Evolutionary conservation across 2,113 vertebrate genomes (phyloP), one percentile per base, ranked within the genome.

Genomic region (Sturnira hondurensis): DNA sequence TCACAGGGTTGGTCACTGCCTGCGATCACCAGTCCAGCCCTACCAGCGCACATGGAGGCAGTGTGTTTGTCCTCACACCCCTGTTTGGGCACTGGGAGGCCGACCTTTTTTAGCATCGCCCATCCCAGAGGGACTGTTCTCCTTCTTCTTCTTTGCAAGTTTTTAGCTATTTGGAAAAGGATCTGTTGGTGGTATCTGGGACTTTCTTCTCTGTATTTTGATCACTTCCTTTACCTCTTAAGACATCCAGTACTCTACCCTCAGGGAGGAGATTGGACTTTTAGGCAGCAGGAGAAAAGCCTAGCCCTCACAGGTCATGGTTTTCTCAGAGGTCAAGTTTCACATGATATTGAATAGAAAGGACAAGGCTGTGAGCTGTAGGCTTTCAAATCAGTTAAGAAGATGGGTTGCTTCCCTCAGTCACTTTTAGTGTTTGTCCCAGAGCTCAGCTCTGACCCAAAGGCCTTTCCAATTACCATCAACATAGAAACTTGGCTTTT

Each of bases 391-490:
- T 17, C 50, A 24, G 36, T 8, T 2, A 11, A 47, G 52, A 86
- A 45, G 28, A 31, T 11, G 45, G 3, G 15, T 7, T 16, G 13
- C 31, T 22, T 38, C 36, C 58, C 41, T 6, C 68, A 28, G 9
- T 63, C 26, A 1, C 41, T 54, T 63, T 3, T 28, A 41, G 68
- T 33, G 43, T 36, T 38, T 38, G 36, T 36, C 22, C 14, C 15
- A 14, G 67, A 54, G 47, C 38, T 50, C 15, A 68, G 26, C 85
- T 68, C 74, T 73, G 36, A 50, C 65, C 67, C 90, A 26, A 86
- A 89, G 19, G 65, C 54, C 89, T 92, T 93, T 45, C 90, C 82
- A 41, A 5, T 97, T 96, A 94, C 94, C 87, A 97, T 93, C 95
- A 97, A 90, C 97, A n/a, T 90, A 9, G 94, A 94, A 96, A 96